Evolutionary conservation across 37 sponge, comb jelly and placozoan species (phyloP), one percentile per base, ranked within the genome.

Genomic region (Eunapius fragilis): DNA sequence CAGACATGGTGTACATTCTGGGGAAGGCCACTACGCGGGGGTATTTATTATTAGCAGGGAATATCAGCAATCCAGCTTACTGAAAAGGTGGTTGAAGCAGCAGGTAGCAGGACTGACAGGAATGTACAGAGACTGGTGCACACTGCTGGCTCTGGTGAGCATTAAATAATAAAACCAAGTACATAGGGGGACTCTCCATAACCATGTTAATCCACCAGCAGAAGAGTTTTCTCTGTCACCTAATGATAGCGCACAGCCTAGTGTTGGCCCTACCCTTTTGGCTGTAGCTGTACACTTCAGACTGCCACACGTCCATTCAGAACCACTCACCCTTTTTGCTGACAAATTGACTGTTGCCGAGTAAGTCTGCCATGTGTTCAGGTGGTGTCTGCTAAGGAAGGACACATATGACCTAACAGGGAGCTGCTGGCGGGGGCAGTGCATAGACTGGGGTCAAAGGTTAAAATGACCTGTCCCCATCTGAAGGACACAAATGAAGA

Each of bases 401-500:
- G 10, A 2, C 37, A 6, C 30, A 37, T 25, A 4, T 41, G 28
- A 31, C 23, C 34, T 6, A 5, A 27, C 70, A 88, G 88, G 2
- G 88, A 88, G 67, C 76, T 88, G 33, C 30, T 88, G 25, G 24
- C 34, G 27, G 83, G 78, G 23, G 37, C 88, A 33, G 45, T 88
- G 3, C 48, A 77, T 17, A 45, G 71, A 45, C 70, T 88, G 31
- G 88, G 88, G 2, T 25, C 30, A 2, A 77, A 81, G 19, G 37
- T 88, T 19, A 12, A 3, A 0, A 25, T 24, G 27, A 48, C 49
- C 9, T 88, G 83, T 69, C 82, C 82, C 37, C 41, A 81, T 28
- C 47, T 88, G 27, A 69, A 81, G 17, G 88, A 82, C 67, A 78
- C 75, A 0, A 76, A 88, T 36, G 88, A 88, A 68, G 88, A 88